These are phyloP conservation scores for Penaeus monodon DNA, from an alignment of 2,888 invertebrate species.

Conservation along the genomic window DNA sequence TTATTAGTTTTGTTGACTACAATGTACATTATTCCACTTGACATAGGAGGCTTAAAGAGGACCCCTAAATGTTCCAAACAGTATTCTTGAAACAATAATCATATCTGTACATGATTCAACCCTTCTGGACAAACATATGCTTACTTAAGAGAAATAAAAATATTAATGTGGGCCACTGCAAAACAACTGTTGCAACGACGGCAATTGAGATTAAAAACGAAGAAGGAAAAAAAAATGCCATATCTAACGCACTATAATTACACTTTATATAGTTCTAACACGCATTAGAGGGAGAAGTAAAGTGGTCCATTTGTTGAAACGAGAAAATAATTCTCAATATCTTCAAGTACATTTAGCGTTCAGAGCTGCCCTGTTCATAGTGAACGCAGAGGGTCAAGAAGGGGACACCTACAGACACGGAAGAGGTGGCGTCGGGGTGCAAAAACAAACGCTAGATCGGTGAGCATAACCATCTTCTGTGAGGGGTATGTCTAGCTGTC, in stretches of 20 bases:
- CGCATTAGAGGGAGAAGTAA: conserved; percentile 42
- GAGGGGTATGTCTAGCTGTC: too few species aligned
- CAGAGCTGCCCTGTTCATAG: conserved; percentile 47
- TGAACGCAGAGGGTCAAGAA: conserved; percentile 49
- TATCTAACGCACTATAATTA: conserved; percentile 44
- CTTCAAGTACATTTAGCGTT: conserved; percentile 34
- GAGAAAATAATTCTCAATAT: conserved; percentile 49
- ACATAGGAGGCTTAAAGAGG: conserved; percentile 62
- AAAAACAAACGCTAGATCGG: conserved; percentile 45
- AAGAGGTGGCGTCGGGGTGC: conserved; percentile 40
- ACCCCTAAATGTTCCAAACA: conserved; percentile 62
- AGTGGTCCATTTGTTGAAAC: conserved; percentile 51
- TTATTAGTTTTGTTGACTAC: conserved; percentile 63
- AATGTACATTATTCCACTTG: conserved; percentile 63
- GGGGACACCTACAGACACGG: conserved; percentile 62
- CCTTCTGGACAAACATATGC: conserved; percentile 60
- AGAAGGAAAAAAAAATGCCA: conserved; percentile 18
- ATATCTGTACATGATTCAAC: conserved; percentile 63
- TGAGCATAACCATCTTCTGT: too few species aligned
- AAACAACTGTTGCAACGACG: conserved; percentile 47
- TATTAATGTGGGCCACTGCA: conserved; percentile 54
- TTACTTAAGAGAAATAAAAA: conserved; percentile 46
- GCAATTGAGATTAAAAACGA: background rate
- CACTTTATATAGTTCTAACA: conserved; percentile 39
- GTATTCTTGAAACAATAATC: conserved; percentile 62